Percentiles rank a stretch among this genome's conserved stretches.
phyloP scores from a whole-genome alignment of 2,797 vertebrate species.

The Lindbergichthys nudifrons region DNA sequence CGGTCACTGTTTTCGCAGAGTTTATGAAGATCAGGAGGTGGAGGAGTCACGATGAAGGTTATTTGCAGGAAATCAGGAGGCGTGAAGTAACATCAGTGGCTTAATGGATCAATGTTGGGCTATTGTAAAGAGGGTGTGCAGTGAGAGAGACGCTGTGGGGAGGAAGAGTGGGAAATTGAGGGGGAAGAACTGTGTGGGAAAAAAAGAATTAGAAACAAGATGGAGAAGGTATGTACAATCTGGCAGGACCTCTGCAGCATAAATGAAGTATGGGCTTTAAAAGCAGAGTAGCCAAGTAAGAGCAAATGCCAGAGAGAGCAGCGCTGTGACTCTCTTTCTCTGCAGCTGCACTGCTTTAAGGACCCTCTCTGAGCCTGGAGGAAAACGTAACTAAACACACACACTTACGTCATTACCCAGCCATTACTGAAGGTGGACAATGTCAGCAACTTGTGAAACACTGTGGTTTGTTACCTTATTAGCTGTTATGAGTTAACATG shows the following conservation, averaged over 20 bases:
- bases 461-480: constrained; percentile 4
- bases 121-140: constrained; percentile 9
- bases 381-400: constrained; percentile 27
- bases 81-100: constrained; percentile 22
- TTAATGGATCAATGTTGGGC: constrained; percentile 52
- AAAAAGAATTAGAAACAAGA: constrained; percentile 20
- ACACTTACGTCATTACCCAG: constrained; percentile 17
- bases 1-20: constrained; percentile 41
- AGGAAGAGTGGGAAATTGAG: constrained; percentile 8
- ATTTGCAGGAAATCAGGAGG: constrained; percentile 49
- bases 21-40: constrained; percentile 27
- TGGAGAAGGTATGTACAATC: constrained; percentile 27
- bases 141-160: background rate
- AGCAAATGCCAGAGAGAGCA: constrained; percentile 36
- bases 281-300: constrained; percentile 36
- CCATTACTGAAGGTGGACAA: constrained; percentile 13
- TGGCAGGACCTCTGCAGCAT: constrained; percentile 40
- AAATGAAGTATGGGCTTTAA: constrained; percentile 57
- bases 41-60: constrained; percentile 39
- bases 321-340: constrained; percentile 32
- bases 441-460: constrained; percentile 37
- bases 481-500: constrained; percentile 9
- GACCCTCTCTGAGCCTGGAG: constrained; percentile 2
- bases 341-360: constrained; percentile 34
- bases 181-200: constrained; percentile 22